A percentile compares a stretch with the other conserved stretches of the same genome.
These are phyloP conservation scores for Epistrophella euchroma DNA, from an alignment of 2,888 invertebrate genomes.

Conservation along the genomic window DNA sequence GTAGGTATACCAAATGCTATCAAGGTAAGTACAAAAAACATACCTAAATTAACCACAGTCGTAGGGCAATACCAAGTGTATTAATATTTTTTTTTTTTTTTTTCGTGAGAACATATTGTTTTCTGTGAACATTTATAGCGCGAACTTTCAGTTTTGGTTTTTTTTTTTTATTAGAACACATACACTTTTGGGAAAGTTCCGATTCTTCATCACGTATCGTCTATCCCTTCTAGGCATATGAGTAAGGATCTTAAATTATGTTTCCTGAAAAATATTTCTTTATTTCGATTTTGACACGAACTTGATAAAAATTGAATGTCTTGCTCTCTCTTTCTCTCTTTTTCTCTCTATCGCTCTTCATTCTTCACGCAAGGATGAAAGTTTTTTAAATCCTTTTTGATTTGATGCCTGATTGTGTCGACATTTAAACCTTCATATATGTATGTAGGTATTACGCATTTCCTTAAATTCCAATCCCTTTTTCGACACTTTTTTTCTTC, in stretches of 20 bases:
- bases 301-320: slow-evolving; percentile 21
- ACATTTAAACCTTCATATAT: slow-evolving; percentile 61
- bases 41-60: neutral
- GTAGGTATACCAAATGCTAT: too few species aligned
- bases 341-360: neutral
- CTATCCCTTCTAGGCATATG: neutral
- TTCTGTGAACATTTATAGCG: neutral
- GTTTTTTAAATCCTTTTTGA: slow-evolving; percentile 41
- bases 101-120: neutral
- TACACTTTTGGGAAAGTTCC: neutral
- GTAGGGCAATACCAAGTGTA: neutral
- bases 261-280: slow-evolving; percentile 65
- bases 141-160: neutral
- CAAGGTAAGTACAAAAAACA: too few species aligned
- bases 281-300: slow-evolving; percentile 57
- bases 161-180: neutral
- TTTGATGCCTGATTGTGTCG: slow-evolving; percentile 60
- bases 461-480: slow-evolving; percentile 62
- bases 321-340: neutral
- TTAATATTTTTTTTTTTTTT: neutral
- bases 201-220: slow-evolving; percentile 37
- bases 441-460: slow-evolving; percentile 42
- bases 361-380: neutral
- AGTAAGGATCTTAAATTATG: slow-evolving; percentile 52
- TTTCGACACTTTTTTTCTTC: slow-evolving; percentile 42